Evolutionary conservation across 2,888 invertebrate genomes (phyloP).

Genomic region (Pterostichus niger): DNA sequence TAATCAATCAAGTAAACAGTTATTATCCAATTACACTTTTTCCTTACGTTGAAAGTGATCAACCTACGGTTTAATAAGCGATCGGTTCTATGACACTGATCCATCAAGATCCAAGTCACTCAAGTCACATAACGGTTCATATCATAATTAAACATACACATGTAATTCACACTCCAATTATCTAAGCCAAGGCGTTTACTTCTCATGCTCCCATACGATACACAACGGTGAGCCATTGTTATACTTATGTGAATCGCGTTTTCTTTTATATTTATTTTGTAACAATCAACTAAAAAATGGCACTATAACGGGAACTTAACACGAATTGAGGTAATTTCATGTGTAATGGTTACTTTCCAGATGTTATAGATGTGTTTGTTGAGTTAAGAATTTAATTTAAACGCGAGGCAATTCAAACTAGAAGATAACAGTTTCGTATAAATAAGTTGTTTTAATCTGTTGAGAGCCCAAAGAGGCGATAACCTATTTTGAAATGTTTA

Average conservation of each 20-base stretch:
- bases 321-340: conserved; percentile 45
- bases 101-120: neutral
- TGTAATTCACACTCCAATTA: conserved; percentile 66
- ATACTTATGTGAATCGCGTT: conserved; percentile 57
- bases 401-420: neutral
- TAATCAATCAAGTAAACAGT: conserved; percentile 3
- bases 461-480: too few relatives aligned
- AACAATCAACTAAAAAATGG: conserved; percentile 63
- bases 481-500: too few relatives aligned
- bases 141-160: conserved; percentile 52
- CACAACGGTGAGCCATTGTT: conserved; percentile 47
- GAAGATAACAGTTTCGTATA: neutral
- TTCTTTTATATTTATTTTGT: conserved; percentile 62
- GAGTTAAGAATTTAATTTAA: neutral
- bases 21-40: conserved; percentile 15
- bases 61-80: neutral
- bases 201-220: conserved; percentile 45
- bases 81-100: conserved; percentile 16
- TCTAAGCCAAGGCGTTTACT: conserved; percentile 30
- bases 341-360: neutral
- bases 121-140: conserved; percentile 24
- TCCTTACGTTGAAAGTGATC: neutral
- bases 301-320: conserved; percentile 57
- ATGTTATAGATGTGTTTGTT: neutral
- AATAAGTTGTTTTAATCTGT: too few relatives aligned